Conservation (phyloP, 2,113 vertebrate species). For the Furnarius figulus region DNA sequence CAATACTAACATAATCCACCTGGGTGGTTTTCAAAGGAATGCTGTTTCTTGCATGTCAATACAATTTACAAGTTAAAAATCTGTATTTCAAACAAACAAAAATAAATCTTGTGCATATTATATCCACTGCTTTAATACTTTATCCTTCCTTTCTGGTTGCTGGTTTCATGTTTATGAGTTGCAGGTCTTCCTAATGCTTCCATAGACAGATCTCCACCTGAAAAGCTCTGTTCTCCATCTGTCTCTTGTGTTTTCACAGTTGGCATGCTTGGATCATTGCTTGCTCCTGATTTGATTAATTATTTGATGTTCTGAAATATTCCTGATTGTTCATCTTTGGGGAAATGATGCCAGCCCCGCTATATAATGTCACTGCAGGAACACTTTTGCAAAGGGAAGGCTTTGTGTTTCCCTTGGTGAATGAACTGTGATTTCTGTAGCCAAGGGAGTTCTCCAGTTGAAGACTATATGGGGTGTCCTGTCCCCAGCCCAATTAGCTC, state of each 20-base stretch:
- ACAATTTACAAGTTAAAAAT: background rate
- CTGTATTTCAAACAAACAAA: background rate
- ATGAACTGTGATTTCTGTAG: background rate
- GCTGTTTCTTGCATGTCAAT: background rate
- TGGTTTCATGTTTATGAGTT: background rate
- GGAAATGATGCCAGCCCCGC: background rate
- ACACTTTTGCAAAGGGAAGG: background rate
- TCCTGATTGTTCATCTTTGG: background rate
- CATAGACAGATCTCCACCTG: background rate
- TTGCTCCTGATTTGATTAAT: conserved; percentile 14
- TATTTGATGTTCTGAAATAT: conserved; percentile 6
- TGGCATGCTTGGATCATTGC: background rate
- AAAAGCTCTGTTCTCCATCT: background rate
- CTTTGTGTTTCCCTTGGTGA: background rate
- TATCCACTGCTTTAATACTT: background rate
- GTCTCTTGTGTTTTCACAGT: background rate
- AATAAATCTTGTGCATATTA: background rate
- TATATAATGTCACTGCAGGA: background rate
- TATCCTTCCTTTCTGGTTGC: background rate
- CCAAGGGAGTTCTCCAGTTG: background rate
- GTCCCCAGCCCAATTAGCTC: background rate
- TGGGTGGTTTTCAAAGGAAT: background rate
- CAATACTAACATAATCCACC: background rate
- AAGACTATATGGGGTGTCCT: background rate
- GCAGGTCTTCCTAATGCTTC: background rate